A percentile compares a stretch with the other conserved stretches of the same genome.
Evolutionary conservation across 2,113 vertebrate species (phyloP).

Genomic region (Ariopsis seemanni): DNA sequence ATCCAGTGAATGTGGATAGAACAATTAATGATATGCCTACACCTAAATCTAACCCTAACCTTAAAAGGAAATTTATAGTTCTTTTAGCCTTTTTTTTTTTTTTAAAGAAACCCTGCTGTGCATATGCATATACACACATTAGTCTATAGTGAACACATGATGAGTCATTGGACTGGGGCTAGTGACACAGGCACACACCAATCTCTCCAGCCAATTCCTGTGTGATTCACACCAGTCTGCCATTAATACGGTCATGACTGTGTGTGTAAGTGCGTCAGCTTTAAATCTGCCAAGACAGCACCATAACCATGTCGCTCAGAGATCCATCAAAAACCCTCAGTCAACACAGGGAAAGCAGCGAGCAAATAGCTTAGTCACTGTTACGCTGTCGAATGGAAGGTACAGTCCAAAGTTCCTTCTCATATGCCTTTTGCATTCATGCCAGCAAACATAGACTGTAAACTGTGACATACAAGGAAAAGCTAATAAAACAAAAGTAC

Average conservation of each 20-base stretch:
- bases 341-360: not conserved
- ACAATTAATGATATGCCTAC: not conserved
- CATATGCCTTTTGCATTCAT: not conserved
- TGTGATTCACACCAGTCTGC: not conserved
- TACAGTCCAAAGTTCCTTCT: not conserved
- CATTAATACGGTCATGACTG: not conserved
- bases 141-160: not conserved
- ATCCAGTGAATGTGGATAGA: no score
- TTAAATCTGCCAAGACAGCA: not conserved
- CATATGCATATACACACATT: constrained; percentile 32
- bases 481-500: no score
- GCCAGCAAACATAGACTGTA: not conserved
- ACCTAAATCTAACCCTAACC: not conserved
- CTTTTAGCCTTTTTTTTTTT: not conserved
- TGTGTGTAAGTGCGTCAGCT: not conserved
- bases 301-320: not conserved
- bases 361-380: not conserved
- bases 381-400: not conserved
- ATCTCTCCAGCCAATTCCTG: not conserved
- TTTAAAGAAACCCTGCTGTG: not conserved
- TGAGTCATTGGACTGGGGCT: not conserved
- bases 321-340: not conserved
- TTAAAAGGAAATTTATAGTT: not conserved
- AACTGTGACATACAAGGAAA: not conserved
- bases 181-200: not conserved